Evolutionary conservation across 1,140 invertebrate species (phyloP), one percentile per base, ranked within the genome.

Genomic region (Brachionus paranguensis): DNA sequence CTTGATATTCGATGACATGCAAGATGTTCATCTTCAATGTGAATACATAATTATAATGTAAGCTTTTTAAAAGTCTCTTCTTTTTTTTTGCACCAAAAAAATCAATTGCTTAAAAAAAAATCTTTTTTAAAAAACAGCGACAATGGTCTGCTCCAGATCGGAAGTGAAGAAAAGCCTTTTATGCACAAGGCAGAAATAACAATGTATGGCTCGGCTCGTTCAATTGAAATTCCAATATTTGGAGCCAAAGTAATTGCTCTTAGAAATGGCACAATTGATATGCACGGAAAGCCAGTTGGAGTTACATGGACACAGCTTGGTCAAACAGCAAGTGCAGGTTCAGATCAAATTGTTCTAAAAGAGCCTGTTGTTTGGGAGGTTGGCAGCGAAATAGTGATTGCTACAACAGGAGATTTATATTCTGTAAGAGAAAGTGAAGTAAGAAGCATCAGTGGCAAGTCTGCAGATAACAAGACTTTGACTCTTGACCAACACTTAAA

Each of bases 351-450:
- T 17, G 14, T 37, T 24, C 84, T 88, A 14, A 76, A 85, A 43
- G 50, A 86, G 11, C 72, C 85, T 8, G 86, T 87, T 17, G 85
- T 86, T 27, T 89, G 89, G 89, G 14, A 85, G 33, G 84, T 85
- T 10, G 87, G 86, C 8, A 87, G 88, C 47, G 47, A 87, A 50
- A 87, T 89, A 50, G 86, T 88, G 64, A 87, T 89, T 29, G 87
- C 89, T 20, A 87, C 87, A n/a, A 88, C 89, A 8, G 87, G 88
- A 17, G 70, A 86, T 53, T 53, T 84, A 11, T 85, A 85, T 47
- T 85, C 84, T 20, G 85, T 86, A 64, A 79, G 84, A 45, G 53
- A 85, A 55, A 88, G 70, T 81, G 86, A 89, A 84, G 74, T 86
- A 17, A 64, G 84, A 24, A 86, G 60, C 0, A 89, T 89, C 47